Percentiles rank a stretch among this genome's conserved stretches.
These are phyloP conservation scores for Corythornis cristatus DNA, from an alignment of 2,113 vertebrate species.

Conservation along the genomic window DNA sequence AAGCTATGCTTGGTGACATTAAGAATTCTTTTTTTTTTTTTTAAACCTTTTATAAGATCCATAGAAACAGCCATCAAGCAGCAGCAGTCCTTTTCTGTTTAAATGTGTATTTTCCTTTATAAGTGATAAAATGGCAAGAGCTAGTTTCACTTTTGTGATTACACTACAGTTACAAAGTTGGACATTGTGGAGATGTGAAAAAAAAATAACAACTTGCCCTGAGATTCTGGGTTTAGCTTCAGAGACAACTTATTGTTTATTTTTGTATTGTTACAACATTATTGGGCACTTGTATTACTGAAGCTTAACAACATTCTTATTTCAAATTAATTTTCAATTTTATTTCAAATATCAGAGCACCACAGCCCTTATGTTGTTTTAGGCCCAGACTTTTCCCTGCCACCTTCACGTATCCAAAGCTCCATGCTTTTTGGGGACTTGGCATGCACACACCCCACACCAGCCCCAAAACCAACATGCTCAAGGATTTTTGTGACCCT, in stretches of 20 bases:
- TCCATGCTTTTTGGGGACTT: neutral
- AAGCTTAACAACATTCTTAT: neutral
- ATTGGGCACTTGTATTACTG: neutral
- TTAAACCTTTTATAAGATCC: neutral
- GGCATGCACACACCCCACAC: neutral
- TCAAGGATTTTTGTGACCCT: neutral
- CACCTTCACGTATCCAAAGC: neutral
- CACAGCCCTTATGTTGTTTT: neutral
- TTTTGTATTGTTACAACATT: neutral
- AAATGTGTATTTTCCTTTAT: neutral
- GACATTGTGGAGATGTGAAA: slow-evolving; percentile 4
- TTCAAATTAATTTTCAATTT: neutral
- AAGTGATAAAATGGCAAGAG: neutral
- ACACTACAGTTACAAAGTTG: neutral
- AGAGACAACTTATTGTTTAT: neutral
- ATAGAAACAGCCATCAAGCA: neutral
- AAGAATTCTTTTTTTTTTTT: neutral
- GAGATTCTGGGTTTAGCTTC: neutral
- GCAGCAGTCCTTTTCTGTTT: neutral
- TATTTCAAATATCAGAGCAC: neutral
- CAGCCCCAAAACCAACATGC: neutral
- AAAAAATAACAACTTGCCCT: neutral
- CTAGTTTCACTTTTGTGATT: neutral
- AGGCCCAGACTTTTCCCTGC: neutral
- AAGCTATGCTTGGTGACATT: neutral